Base-by-base conservation (phyloP, 2,888 invertebrate genomes). In the Galeopsomyia nigrocyanea region DNA sequence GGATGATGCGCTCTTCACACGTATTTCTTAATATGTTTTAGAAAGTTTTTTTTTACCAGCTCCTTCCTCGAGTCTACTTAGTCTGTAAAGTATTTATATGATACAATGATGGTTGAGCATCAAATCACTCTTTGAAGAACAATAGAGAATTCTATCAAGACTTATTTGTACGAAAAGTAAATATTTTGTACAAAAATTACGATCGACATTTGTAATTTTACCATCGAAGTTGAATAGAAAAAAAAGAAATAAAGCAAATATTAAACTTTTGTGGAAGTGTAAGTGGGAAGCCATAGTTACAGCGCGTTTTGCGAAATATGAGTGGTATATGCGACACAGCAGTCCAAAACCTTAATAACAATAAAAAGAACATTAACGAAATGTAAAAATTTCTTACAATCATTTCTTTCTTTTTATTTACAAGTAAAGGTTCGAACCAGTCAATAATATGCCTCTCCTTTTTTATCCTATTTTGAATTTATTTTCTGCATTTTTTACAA, bases 161-260 rank as follows among this genome's bases (percentile, higher is more conserved):
- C 56, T 66, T 64, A 51, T 61, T 61, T 61, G 61, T 55, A 49
- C 46, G 58, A 60, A 63, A 47, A 55, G 56, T 65, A 53, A 51
- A 53, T 65, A 61, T 76, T 80, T 79, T 80, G 77, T 80, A 80
- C 79, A 75, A 78, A 76, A 78, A 77, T 76, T 80, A 77, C 79
- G 77, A 72, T 66, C 63, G 70, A 79, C 73, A 75, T 78, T 74
- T 76, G 76, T 79, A 76, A 81, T 80, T 79, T 80, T 80, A 81
- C 77, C 78, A 76, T 74, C 77, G 75, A 79, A 79, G 71, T 74
- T 71, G 73, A 72, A 77, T 76, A 79, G 77, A 76, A 70, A 74
- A 65, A 71, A 65, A 26, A 26, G 26, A 26, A 72, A 76, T 75
- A 76, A 77, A 76, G 76, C 71, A 71, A 74, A 63, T 71, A 61